A percentile compares a stretch with the other conserved stretches of the same genome.
Conservation (phyloP, 1,140 invertebrate species). For the Drosophila paulistorum region DNA sequence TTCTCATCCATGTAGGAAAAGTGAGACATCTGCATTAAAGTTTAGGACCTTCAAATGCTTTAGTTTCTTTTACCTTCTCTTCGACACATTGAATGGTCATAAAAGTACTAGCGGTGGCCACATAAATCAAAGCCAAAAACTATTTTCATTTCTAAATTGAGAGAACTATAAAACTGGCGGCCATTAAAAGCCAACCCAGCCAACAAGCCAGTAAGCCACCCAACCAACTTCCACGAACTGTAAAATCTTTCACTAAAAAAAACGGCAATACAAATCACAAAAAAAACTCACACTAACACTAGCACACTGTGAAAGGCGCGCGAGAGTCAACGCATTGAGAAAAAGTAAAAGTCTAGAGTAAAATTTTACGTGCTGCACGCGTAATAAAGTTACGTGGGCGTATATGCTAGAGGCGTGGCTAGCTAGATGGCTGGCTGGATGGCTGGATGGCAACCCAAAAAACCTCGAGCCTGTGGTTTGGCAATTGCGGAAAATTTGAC, state of each 20-base stretch:
- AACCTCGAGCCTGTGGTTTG: constrained; percentile 47
- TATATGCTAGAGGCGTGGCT: constrained; percentile 25
- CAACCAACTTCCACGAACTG: constrained; percentile 14
- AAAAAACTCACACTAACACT: constrained; percentile 9
- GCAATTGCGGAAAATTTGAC: constrained; percentile 61
- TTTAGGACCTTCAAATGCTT: constrained; percentile 25
- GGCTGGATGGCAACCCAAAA: constrained; percentile 3
- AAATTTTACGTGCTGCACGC: constrained; percentile 42
- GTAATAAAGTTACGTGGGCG: constrained; percentile 58
- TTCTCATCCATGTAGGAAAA: constrained; percentile 8
- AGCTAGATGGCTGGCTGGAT: constrained; percentile 1
- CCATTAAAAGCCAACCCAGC: constrained; percentile 52
- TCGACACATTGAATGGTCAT: constrained; percentile 31
- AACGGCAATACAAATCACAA: constrained; percentile 16
- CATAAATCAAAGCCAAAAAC: constrained; percentile 57
- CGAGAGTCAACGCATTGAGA: constrained; percentile 15
- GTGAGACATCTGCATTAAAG: constrained; percentile 52
- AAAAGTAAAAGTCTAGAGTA: constrained; percentile 47
- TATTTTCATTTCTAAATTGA: constrained; percentile 62
- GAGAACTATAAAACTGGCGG: constrained; percentile 48
- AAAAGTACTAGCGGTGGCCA: constrained; percentile 29
- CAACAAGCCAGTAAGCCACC: not conserved
- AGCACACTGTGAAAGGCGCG: constrained; percentile 1
- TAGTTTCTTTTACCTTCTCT: not conserved
- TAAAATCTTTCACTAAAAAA: constrained; percentile 50